Conservation (phyloP, 2,888 invertebrate species). For the Tryphoninae sp. region DNA sequence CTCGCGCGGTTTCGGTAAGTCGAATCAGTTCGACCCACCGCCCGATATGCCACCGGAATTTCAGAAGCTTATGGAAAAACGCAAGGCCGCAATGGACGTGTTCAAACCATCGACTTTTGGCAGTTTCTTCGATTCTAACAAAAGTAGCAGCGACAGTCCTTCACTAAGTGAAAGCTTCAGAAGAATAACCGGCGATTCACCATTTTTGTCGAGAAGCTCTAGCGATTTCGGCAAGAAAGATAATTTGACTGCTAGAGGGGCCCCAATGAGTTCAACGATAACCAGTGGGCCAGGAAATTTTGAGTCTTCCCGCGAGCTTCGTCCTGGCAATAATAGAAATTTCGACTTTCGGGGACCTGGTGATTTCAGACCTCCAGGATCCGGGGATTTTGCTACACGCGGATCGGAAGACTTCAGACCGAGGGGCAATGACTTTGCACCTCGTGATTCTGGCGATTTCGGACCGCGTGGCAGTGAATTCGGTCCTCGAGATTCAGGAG, state of each 20-base stretch:
- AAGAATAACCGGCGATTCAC: constrained; percentile 76
- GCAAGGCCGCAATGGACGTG: constrained; percentile 75
- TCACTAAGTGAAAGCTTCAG: constrained; percentile 78
- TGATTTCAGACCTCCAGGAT: constrained; percentile 51
- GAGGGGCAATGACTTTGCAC: constrained; percentile 49
- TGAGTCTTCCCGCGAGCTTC: constrained; percentile 50
- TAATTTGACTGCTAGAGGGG: constrained; percentile 24
- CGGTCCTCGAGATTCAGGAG: constrained; percentile 57
- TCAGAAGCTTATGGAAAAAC: constrained; percentile 79
- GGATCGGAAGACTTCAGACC: neutral
- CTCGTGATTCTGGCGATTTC: constrained; percentile 59
- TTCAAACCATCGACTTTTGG: constrained; percentile 75
- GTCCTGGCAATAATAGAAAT: constrained; percentile 36
- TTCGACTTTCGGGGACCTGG: constrained; percentile 53
- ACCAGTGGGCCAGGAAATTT: constrained; percentile 49
- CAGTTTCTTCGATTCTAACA: constrained; percentile 71
- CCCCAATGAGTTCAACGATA: constrained; percentile 40
- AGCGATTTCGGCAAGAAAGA: constrained; percentile 55
- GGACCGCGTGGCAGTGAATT: constrained; percentile 48
- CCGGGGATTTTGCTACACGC: neutral
- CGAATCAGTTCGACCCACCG: constrained; percentile 67
- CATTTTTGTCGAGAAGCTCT: constrained; percentile 66
- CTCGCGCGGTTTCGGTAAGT: constrained; percentile 66
- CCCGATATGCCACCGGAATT: constrained; percentile 76
- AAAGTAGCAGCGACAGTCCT: constrained; percentile 67